A percentile compares a stretch with the other conserved stretches of the same genome.
Conservation (phyloP, 1,140 invertebrate genomes). For the Orius insidiosus region DNA sequence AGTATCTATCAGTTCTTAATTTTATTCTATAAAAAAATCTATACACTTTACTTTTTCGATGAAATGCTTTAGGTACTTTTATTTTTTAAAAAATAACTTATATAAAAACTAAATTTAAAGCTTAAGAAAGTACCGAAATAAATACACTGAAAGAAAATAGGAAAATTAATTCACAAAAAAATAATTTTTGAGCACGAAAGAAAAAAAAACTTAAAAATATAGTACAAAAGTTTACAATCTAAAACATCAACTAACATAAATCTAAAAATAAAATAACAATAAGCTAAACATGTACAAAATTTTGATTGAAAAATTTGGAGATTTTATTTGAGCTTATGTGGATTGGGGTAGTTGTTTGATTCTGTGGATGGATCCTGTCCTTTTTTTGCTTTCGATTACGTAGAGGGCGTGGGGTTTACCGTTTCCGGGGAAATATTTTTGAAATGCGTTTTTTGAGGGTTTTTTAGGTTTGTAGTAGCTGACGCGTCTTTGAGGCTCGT, state of each 20-base stretch:
- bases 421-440: conserved; percentile 61
- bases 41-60: too few relatives aligned
- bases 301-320: conserved; percentile 9
- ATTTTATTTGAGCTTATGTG: not conserved
- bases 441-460: conserved; percentile 32
- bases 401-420: conserved; percentile 69
- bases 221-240: conserved; percentile 15
- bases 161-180: not conserved
- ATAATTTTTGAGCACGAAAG: conserved; percentile 1
- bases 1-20: too few relatives aligned
- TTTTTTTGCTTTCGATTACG: conserved; percentile 48
- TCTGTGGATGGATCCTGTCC: conserved; percentile 36
- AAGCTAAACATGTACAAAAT: conserved; percentile 11
- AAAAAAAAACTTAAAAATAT: conserved; percentile 5
- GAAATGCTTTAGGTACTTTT: too few relatives aligned
- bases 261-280: conserved; percentile 16
- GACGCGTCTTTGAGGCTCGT: conserved; percentile 22
- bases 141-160: too few relatives aligned
- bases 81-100: too few relatives aligned
- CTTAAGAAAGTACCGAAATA: too few relatives aligned
- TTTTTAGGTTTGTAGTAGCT: conserved; percentile 53
- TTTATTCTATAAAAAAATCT: too few relatives aligned
- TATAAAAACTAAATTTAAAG: too few relatives aligned
- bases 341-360: conserved; percentile 4
- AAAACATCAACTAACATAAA: conserved; percentile 17